Conservation (phyloP, 2,797 vertebrate genomes). For the Echeneis naucrates region DNA sequence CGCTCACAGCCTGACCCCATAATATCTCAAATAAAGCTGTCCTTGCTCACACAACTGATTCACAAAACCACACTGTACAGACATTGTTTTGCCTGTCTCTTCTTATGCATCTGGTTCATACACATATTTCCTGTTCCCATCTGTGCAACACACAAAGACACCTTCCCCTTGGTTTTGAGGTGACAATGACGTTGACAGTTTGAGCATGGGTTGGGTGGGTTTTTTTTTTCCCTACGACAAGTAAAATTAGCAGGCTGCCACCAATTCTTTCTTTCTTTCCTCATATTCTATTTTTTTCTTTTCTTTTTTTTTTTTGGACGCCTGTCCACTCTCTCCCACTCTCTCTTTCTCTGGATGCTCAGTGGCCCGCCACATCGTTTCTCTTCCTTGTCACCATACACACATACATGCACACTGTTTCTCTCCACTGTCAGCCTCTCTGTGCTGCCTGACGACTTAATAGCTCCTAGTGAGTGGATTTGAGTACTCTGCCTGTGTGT, state of each 20-base stretch:
- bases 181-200: conserved; percentile 94
- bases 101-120: conserved; percentile 68
- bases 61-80: conserved; percentile 25
- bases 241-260: conserved; percentile 98
- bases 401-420: conserved; percentile 67
- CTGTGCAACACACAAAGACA: conserved; percentile 88
- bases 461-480: conserved; percentile 99
- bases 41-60: not conserved
- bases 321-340: conserved; percentile 58
- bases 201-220: conserved; percentile 91
- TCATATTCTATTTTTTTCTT: conserved; percentile 22
- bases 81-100: conserved; percentile 25
- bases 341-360: conserved; percentile 49
- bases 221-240: conserved; percentile 86
- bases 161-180: conserved; percentile 88
- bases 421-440: conserved; percentile 84
- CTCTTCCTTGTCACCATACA: conserved; percentile 77
- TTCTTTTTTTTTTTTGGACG: conserved; percentile 55
- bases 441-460: conserved; percentile 97
- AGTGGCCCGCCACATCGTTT: conserved; percentile 69
- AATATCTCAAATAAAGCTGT: too few relatives aligned
- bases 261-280: conserved; percentile 84
- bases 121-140: conserved; percentile 53
- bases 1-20: too few relatives aligned
- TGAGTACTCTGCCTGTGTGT: conserved; percentile 98